Evolutionary conservation across 1,140 invertebrate species (phyloP), one percentile per base, ranked within the genome.

Genomic region (Bombyx mandarina): DNA sequence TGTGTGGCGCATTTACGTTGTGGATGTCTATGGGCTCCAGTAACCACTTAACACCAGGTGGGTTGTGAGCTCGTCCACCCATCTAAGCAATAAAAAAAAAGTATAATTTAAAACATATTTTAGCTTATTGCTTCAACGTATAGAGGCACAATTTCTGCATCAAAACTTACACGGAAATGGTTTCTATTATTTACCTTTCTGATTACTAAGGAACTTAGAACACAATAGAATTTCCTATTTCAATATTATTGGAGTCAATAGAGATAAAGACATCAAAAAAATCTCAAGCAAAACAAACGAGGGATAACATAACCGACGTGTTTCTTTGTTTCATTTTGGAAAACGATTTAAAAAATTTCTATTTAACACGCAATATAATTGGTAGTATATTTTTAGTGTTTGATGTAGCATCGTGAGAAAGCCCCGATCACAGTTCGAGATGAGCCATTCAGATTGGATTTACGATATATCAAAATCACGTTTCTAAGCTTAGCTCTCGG

Each of bases 381-480:
- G 26, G 26, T 35, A 35, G 26, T 35, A 51, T 8, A 51, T 51
- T 51, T 35, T 7, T 35, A 51, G 50, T 51, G 50, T 51, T 54
- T 55, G 56, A 8, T 8, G 35, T 45, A 44, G 58, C 43, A 64
- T 79, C 82, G 82, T 86, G 82, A 82, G 80, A 86, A 79, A 76
- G 73, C 69, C 61, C 61, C 61, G 72, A 79, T 79, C 69, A 60
- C 60, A 58, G 62, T 63, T 61, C 55, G 66, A 69, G 79, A 77
- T 79, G 74, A 73, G 62, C 70, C 62, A 72, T 74, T 70, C 62
- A 71, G 75, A 80, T 82, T 73, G 71, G 67, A 79, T 85, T 82
- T 82, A 83, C 77, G 79, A 86, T 82, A 83, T 79, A 81, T 79
- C 74, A 69, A 77, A 77, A 82, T 81, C 79, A 83, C 82, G 82